Percentiles rank a stretch among this genome's conserved stretches.
These are phyloP conservation scores for Aromia moschata DNA, from an alignment of 2,888 invertebrate species.

Conservation along the genomic window DNA sequence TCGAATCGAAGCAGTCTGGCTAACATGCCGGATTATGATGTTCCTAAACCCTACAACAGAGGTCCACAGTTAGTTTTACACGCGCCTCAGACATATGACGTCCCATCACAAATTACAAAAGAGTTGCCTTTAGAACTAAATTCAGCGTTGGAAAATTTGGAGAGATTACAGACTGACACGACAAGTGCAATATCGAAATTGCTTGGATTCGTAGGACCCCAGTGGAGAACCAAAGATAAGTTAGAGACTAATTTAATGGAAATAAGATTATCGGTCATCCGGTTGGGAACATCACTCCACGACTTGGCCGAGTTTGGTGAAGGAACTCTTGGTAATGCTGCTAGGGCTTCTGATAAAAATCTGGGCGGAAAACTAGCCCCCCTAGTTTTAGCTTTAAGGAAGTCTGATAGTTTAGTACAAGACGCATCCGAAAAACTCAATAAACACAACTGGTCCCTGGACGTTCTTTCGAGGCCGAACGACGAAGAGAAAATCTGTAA, in stretches of 20 bases:
- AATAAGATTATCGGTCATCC: conserved; percentile 81
- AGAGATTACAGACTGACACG: conserved; percentile 81
- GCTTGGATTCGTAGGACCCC: conserved; percentile 79
- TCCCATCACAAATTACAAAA: conserved; percentile 66
- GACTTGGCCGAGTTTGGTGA: conserved; percentile 90
- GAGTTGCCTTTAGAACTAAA: conserved; percentile 78
- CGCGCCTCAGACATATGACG: conserved; percentile 67
- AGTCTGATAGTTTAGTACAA: conserved; percentile 82
- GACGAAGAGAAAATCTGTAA: conserved; percentile 65
- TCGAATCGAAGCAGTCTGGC: conserved; percentile 63
- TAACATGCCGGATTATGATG: conserved; percentile 76
- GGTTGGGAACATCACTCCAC: conserved; percentile 81
- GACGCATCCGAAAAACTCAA: conserved; percentile 80
- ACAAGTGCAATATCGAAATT: conserved; percentile 82
- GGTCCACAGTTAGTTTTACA: conserved; percentile 54
- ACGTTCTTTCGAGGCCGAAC: conserved; percentile 63
- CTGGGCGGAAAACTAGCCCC: conserved; percentile 75
- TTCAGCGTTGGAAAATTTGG: conserved; percentile 79
- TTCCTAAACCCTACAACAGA: conserved; percentile 67
- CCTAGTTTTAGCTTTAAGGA: conserved; percentile 80
- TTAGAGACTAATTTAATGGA: conserved; percentile 83
- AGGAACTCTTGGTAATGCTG: conserved; percentile 87
- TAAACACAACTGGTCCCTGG: conserved; percentile 80
- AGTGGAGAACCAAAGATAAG: conserved; percentile 84
- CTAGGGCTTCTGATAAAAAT: conserved; percentile 83